Base-by-base conservation (phyloP, 2,797 vertebrate species). In the Loris lydekkerianus region DNA sequence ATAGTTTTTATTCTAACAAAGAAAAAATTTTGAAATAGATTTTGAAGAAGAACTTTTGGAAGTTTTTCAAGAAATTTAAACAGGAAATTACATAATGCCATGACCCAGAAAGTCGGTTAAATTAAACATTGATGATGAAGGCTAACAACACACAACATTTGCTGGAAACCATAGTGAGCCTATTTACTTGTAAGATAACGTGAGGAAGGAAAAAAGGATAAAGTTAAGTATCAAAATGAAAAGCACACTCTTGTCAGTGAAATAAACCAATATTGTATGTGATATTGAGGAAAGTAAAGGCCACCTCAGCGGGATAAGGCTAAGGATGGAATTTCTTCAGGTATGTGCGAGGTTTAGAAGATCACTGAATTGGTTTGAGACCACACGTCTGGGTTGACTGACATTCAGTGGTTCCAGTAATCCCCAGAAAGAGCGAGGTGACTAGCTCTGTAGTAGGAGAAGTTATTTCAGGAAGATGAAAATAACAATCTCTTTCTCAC, bases 251-350 rank as follows among this genome's bases (percentile, higher is more conserved):
- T 69, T 95, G 93, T 60, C 65, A 81, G 25, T 78, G 17, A 83
- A 92, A 73, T 40, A 77, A 76, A 93, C 7, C 14, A 21, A n/a
- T 46, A 91, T 80, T 83, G 90, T 80, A 76, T 70, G 14, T 80
- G 43, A 81, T n/a, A 84, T 63, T 46, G 91, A 67, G 23, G 61
- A 91, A 85, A 93, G 67, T 7, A 18, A 83, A 81, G 43, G 0
- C 29, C 43, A 34, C 9, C 13, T 34, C 7, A 70, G 27, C 18
- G 6, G 23, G 63, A 49, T 46, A 65, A 73, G 25, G 34, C 27
- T 29, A 46, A 46, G 56, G 34, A 46, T 92, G 46, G 58, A 58
- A 21, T 63, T 86, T 86, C 25, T 73, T 89, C 20, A 56, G 58
- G 23, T 11, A 3, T 46, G 7, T 18, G 58, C 11, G 73, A 31